Evolutionary conservation across 2,888 invertebrate species (phyloP).

Genomic region (Melieria crassipennis): DNA sequence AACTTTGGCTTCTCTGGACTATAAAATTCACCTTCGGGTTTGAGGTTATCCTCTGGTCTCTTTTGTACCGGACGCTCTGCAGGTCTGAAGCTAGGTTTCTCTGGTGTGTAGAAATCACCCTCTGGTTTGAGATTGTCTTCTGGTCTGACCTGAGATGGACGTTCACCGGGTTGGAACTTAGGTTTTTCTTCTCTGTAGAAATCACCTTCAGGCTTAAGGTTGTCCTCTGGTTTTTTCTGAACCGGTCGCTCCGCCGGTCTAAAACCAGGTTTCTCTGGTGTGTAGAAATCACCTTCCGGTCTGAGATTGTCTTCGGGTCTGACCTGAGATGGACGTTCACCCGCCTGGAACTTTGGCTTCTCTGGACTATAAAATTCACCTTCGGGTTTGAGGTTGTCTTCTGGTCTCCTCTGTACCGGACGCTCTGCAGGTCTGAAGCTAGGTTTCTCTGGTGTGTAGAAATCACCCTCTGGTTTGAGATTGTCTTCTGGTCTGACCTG

Average conservation of each 20-base stretch:
- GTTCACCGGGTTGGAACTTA: constrained; percentile 58
- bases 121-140: constrained; percentile 69
- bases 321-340: constrained; percentile 27
- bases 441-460: constrained; percentile 59
- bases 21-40: constrained; percentile 52
- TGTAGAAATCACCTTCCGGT: constrained; percentile 70
- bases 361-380: constrained; percentile 68
- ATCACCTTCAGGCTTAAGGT: constrained; percentile 69
- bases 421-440: constrained; percentile 66
- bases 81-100: constrained; percentile 65
- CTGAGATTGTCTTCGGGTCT: constrained; percentile 68
- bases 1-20: constrained; percentile 62
- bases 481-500: constrained; percentile 68
- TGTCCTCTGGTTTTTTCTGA: constrained; percentile 66
- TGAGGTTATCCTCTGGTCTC: constrained; percentile 66
- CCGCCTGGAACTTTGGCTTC: constrained; percentile 62
- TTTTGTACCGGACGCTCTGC: constrained; percentile 65
- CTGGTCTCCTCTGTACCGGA: constrained; percentile 66
- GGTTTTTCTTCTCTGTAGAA: constrained; percentile 67
- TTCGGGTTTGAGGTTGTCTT: constrained; percentile 68
- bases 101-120: constrained; percentile 69
- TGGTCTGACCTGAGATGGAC: constrained; percentile 66
- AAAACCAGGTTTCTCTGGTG: constrained; percentile 62
- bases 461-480: constrained; percentile 69
- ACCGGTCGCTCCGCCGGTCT: constrained; percentile 65